A percentile compares a stretch with the other conserved stretches of the same genome.
Conservation (phyloP, 2,888 invertebrate genomes). For the Fabriciana adippe region DNA sequence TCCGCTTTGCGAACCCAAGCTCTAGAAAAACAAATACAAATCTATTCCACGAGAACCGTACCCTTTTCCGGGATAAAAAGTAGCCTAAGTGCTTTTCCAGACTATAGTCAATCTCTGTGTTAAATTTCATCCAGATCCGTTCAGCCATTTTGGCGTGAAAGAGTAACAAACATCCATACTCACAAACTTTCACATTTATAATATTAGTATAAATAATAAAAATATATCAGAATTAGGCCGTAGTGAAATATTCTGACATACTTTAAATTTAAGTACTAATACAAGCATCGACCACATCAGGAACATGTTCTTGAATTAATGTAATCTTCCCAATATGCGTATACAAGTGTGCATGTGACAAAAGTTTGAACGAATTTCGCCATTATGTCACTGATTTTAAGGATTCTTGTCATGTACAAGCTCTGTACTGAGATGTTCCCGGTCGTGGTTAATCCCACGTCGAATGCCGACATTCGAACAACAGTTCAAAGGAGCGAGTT, state of each 20-base stretch:
- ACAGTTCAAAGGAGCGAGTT: slow-evolving; percentile 30
- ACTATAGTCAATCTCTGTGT: too few species aligned
- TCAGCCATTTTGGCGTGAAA: too few species aligned
- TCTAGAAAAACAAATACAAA: too few species aligned
- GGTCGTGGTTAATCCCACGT: slow-evolving; percentile 6
- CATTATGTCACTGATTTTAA: neutral
- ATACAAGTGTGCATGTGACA: slow-evolving; percentile 12
- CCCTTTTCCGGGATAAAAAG: too few species aligned
- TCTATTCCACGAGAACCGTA: too few species aligned
- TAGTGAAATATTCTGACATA: neutral
- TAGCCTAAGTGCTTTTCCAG: too few species aligned
- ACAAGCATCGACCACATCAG: slow-evolving; percentile 25
- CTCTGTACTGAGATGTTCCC: neutral
- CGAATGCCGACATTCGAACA: slow-evolving; percentile 34
- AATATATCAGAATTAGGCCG: too few species aligned
- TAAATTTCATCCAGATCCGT: too few species aligned
- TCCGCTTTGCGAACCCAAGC: too few species aligned
- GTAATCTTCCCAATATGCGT: slow-evolving; percentile 33
- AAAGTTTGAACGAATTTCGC: neutral
- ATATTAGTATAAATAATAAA: too few species aligned
- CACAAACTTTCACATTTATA: too few species aligned
- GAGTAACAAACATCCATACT: too few species aligned
- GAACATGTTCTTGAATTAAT: slow-evolving; percentile 34
- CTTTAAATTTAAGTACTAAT: slow-evolving; percentile 30
- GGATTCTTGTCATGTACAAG: neutral